Evolutionary conservation across 37 sponge, comb jelly and placozoan genomes (phyloP), one percentile per base, ranked within the genome.

Genomic region (Halichondria panicea): DNA sequence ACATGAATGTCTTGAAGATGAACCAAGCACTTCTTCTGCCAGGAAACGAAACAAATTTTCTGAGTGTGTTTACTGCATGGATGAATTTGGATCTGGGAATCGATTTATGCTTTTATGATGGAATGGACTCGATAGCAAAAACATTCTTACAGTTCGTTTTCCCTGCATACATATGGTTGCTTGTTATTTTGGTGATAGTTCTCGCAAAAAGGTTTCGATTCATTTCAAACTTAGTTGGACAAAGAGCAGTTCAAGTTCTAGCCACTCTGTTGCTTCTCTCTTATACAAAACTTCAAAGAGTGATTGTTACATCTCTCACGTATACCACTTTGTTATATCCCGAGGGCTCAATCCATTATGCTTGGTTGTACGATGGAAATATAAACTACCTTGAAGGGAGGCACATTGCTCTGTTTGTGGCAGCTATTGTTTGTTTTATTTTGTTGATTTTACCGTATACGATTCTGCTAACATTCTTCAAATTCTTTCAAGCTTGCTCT

Each of bases 241-340:
- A 41, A 9, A 43, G 55, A 9, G 32, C 21, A 13, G 41, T 73
- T 5, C 64, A 13, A 61, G 76, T 62, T 24, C 46, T 75, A 36
- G 76, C 64, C 4, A 75, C 76, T 25, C 48, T 75, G 4, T 38
- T 75, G 3, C 48, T 75, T 5, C 76, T 75, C 25, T 62, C 76
- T 2, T 75, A 58, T 25, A 62, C 63, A 41, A 75, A 75, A 25
- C 27, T 75, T 13, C 32, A 62, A 7, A 22, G 74, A 6, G 55
- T 35, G 27, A 44, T 21, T 22, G 45, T 70, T 6, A 44, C 46
- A 6, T 7, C 27, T 4, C 45, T 40, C 27, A 25, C 60, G 12
- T 58, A 21, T 8, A 21, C 60, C n/a, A 6, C 7, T 25, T 7
- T 58, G 27, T 21, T 58, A 21, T 58, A 58, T 21, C 60, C 60